Evolutionary conservation across 2,113 vertebrate species (phyloP).

Genomic region (Pithys albifrons): DNA sequence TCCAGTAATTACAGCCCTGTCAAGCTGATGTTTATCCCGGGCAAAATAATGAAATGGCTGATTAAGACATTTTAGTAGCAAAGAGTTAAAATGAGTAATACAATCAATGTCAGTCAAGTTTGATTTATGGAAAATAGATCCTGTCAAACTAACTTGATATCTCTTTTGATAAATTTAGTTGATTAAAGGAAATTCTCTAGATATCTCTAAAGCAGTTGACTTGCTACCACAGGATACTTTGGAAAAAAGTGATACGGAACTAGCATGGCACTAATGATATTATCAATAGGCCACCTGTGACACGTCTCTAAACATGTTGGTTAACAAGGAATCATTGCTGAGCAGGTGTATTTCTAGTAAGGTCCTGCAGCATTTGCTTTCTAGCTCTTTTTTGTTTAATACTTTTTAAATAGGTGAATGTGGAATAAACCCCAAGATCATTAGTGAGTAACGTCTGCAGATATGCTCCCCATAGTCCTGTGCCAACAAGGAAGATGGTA

Average conservation of each 20-base stretch:
- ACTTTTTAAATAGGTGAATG: not conserved
- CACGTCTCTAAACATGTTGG: not conserved
- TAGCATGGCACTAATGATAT: not conserved
- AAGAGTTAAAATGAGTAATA: constrained; percentile 55
- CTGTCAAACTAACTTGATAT: constrained; percentile 25
- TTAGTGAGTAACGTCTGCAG: not conserved
- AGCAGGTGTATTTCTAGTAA: not conserved
- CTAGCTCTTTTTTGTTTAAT: not conserved
- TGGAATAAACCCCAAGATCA: not conserved
- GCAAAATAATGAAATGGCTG: constrained; percentile 17
- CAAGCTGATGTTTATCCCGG: not conserved
- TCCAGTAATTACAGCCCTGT: not conserved
- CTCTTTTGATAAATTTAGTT: constrained; percentile 19
- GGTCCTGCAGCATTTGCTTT: not conserved
- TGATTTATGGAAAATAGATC: constrained; percentile 1
- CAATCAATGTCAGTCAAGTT: constrained; percentile 30
- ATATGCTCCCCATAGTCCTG: not conserved
- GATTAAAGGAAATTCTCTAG: constrained; percentile 22
- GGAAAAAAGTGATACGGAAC: not conserved
- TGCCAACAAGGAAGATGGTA: not conserved
- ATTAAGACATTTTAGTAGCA: constrained; percentile 21
- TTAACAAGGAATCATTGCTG: not conserved
- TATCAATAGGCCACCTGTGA: not conserved
- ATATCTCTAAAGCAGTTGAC: not conserved
- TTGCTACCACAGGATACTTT: not conserved